A percentile compares a stretch with the other conserved stretches of the same genome.
Conservation (phyloP, 2,113 vertebrate genomes). For the Tetrax tetrax region DNA sequence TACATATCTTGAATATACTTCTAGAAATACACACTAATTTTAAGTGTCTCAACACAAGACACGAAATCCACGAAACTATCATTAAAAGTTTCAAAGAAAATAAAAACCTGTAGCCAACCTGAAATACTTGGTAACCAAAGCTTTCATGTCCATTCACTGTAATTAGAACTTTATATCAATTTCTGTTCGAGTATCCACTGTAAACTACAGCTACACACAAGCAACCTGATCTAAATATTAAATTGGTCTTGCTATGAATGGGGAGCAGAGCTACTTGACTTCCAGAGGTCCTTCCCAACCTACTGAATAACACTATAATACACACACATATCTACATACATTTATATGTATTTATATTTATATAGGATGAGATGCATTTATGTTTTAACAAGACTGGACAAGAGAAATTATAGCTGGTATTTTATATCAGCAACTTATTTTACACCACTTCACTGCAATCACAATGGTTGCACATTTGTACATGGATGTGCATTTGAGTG, state of each 20-base stretch:
- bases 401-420: neutral
- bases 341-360: neutral
- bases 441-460: slow-evolving; percentile 26
- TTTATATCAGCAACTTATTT: neutral
- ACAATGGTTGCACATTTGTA: neutral
- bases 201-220: neutral
- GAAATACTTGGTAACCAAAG: neutral
- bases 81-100: neutral
- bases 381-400: neutral
- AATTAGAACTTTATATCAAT: neutral
- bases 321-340: neutral
- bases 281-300: neutral
- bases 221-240: neutral
- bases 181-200: neutral
- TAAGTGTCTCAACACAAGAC: neutral
- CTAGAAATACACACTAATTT: neutral
- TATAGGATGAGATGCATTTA: neutral
- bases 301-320: neutral
- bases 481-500: neutral
- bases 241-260: neutral
- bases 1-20: neutral
- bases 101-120: neutral
- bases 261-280: neutral
- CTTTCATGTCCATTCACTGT: neutral
- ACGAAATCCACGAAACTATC: neutral